Evolutionary conservation across 2,888 invertebrate genomes (phyloP).

Genomic region (Julus scandinavius): DNA sequence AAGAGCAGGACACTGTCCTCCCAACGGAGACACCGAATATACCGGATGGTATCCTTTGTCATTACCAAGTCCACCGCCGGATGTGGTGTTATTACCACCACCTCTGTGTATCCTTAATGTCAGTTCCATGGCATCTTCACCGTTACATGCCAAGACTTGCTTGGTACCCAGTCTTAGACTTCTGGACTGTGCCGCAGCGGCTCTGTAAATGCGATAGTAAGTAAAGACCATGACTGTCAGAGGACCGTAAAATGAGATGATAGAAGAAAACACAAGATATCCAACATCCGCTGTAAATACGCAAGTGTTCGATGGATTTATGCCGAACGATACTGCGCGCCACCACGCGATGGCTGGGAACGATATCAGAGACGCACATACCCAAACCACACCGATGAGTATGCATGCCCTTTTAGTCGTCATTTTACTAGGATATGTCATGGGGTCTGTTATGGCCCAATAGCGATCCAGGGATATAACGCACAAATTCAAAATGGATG

Average conservation of each 20-base stretch:
- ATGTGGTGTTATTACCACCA: constrained; percentile 67
- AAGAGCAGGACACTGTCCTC: background rate
- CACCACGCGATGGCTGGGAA: constrained; percentile 90
- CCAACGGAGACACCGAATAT: constrained; percentile 34
- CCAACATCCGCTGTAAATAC: constrained; percentile 96
- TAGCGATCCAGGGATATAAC: constrained; percentile 96
- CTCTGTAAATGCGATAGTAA: constrained; percentile 94
- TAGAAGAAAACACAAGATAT: constrained; percentile 96
- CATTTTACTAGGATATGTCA: constrained; percentile 96
- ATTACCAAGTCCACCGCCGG: background rate
- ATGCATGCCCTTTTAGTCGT: constrained; percentile 85
- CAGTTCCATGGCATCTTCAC: constrained; percentile 79
- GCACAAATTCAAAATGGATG: constrained; percentile 96
- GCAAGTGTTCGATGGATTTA: constrained; percentile 77
- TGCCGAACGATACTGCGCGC: constrained; percentile 67
- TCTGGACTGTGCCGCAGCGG: constrained; percentile 90
- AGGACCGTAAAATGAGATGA: constrained; percentile 97
- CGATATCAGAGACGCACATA: constrained; percentile 95
- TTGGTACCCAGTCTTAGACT: constrained; percentile 92
- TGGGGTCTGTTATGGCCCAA: constrained; percentile 99
- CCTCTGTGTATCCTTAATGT: constrained; percentile 94
- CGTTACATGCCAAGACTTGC: constrained; percentile 67
- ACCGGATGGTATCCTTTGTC: constrained; percentile 37
- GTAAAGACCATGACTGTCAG: constrained; percentile 98
- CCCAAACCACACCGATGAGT: constrained; percentile 94